A percentile compares a stretch with the other conserved stretches of the same genome.
These are phyloP conservation scores for Oostethus manadensis DNA, from an alignment of 2,113 vertebrate genomes.

Conservation along the genomic window DNA sequence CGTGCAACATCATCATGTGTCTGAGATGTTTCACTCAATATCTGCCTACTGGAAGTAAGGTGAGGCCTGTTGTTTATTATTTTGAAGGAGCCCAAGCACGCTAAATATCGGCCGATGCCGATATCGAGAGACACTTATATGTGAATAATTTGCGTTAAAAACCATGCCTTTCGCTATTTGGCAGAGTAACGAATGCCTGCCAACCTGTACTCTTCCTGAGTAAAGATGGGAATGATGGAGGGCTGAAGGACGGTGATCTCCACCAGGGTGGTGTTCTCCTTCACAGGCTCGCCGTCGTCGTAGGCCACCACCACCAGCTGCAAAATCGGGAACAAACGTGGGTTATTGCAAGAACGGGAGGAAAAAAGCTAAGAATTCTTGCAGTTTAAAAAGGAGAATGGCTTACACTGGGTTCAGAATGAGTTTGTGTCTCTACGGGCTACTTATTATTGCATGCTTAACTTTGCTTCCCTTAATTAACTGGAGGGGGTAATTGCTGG, in stretches of 20 bases:
- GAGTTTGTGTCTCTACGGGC: conserved; percentile 20
- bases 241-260: conserved; percentile 91
- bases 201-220: conserved; percentile 92
- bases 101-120: too few species aligned
- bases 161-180: too few species aligned
- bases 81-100: too few species aligned
- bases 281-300: conserved; percentile 88
- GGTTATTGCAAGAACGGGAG: too few species aligned
- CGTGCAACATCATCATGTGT: not conserved
- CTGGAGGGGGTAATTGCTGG: conserved; percentile 24
- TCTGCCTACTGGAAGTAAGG: not conserved
- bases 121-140: too few species aligned
- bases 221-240: conserved; percentile 91
- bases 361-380: not conserved
- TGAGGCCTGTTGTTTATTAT: not conserved
- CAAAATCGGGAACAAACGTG: conserved; percentile 6
- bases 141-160: too few species aligned
- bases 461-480: conserved; percentile 36
- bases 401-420: conserved; percentile 19
- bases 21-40: not conserved
- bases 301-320: conserved; percentile 90
- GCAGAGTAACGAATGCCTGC: not conserved
- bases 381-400: conserved; percentile 12
- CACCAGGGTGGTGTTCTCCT: conserved; percentile 79
- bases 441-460: conserved; percentile 20